Conservation (phyloP, 2,888 invertebrate species). For the Fissipunctia ypsillon region DNA sequence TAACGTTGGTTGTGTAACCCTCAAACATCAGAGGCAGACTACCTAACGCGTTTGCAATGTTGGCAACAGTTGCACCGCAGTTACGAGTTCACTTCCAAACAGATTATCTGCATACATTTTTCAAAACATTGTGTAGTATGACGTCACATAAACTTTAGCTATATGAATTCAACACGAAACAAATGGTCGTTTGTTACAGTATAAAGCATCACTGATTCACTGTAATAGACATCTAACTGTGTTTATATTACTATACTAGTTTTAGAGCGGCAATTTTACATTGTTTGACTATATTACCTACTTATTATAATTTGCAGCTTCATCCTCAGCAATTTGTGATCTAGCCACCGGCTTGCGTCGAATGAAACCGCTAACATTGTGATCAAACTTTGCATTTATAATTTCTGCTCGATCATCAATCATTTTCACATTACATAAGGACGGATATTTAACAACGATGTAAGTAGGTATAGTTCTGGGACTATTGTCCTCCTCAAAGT, state of each 20-base stretch:
- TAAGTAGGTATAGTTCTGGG: constrained; percentile 44
- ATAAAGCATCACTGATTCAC: constrained; percentile 15
- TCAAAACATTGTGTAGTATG: constrained; percentile 44
- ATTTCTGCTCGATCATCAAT: constrained; percentile 40
- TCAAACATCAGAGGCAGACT: constrained; percentile 39
- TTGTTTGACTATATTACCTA: constrained; percentile 26
- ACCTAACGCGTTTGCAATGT: constrained; percentile 52
- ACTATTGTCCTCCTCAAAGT: constrained; percentile 23
- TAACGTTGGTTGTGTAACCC: constrained; percentile 32
- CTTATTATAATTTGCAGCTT: constrained; percentile 31
- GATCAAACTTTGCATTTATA: constrained; percentile 33
- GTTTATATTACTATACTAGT: constrained; percentile 31
- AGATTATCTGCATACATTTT: constrained; percentile 56
- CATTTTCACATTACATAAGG: constrained; percentile 58
- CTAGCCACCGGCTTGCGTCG: constrained; percentile 10
- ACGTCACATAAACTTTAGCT: constrained; percentile 37
- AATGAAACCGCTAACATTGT: constrained; percentile 21
- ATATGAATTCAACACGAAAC: constrained; percentile 44
- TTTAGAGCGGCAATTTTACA: constrained; percentile 27
- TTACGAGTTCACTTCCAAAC: constrained; percentile 42
- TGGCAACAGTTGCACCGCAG: constrained; percentile 56
- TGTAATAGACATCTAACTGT: constrained; percentile 34
- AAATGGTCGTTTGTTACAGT: constrained; percentile 31
- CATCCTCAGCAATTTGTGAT: constrained; percentile 22
- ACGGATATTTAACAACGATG: constrained; percentile 57